These are phyloP conservation scores for Eonycteris spelaea DNA, from an alignment of 2,113 vertebrate species.

Conservation along the genomic window DNA sequence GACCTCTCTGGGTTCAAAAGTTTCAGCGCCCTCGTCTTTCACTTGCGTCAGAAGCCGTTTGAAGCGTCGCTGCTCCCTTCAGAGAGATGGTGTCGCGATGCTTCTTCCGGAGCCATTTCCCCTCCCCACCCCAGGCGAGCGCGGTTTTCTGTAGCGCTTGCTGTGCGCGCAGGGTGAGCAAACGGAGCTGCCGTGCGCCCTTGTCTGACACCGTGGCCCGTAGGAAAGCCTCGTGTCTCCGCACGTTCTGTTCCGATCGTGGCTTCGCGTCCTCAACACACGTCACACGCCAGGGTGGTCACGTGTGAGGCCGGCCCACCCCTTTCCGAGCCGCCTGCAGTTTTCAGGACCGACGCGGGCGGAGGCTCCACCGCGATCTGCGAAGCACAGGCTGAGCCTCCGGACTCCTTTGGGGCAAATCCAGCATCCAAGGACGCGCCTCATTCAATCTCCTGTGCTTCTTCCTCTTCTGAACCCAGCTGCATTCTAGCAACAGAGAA, in stretches of 20 bases:
- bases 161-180: not conserved
- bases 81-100: not conserved
- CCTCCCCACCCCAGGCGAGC: not conserved
- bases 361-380: not conserved
- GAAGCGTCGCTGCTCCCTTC: too few species aligned
- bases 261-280: not conserved
- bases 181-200: not conserved
- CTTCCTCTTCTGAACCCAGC: not conserved
- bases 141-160: not conserved
- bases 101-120: not conserved
- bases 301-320: not conserved
- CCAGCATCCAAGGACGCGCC: too few species aligned
- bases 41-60: not conserved
- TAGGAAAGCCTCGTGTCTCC: not conserved
- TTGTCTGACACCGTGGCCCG: too few species aligned
- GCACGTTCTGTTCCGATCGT: not conserved
- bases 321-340: not conserved
- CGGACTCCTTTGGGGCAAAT: not conserved
- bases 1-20: not conserved
- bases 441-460: not conserved
- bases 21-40: not conserved
- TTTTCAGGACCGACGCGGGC: not conserved
- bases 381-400: not conserved
- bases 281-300: not conserved
- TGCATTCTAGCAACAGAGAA: not conserved